Percentiles rank a stretch among this genome's conserved stretches.
phyloP scores from a whole-genome alignment of 2,113 vertebrate genomes.

The Vicugna pacos region DNA sequence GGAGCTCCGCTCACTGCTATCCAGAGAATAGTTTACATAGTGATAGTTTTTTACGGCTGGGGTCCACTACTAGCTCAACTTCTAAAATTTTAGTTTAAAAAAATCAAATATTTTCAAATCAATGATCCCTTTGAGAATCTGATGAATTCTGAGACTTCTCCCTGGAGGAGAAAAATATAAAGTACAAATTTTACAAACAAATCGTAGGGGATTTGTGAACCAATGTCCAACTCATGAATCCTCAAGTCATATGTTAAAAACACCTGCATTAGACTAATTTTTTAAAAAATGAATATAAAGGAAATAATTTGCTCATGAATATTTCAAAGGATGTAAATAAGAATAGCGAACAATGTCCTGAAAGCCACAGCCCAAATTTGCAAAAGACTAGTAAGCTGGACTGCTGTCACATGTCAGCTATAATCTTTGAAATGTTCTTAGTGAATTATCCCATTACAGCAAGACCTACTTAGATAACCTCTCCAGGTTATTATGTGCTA shows the following conservation, averaged over 20 bases:
- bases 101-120: neutral
- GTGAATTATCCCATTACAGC: neutral
- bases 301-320: neutral
- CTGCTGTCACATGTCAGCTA: neutral
- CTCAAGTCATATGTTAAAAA: neutral
- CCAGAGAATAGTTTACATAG: neutral
- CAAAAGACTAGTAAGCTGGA: neutral
- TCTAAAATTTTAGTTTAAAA: neutral
- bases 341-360: too few relatives aligned
- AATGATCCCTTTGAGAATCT: neutral
- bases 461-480: neutral
- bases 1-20: neutral
- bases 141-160: neutral
- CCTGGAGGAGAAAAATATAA: neutral
- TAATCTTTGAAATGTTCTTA: neutral
- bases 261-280: neutral
- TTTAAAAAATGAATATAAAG: neutral
- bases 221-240: neutral
- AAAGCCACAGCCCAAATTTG: neutral
- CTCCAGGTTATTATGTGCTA: neutral
- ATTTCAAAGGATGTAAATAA: neutral
- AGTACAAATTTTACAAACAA: constrained; percentile 19
- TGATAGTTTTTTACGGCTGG: neutral
- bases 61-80: neutral
- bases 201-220: neutral